These are phyloP conservation scores for Latrodectus elegans DNA, from an alignment of 2,888 invertebrate species.

Conservation along the genomic window DNA sequence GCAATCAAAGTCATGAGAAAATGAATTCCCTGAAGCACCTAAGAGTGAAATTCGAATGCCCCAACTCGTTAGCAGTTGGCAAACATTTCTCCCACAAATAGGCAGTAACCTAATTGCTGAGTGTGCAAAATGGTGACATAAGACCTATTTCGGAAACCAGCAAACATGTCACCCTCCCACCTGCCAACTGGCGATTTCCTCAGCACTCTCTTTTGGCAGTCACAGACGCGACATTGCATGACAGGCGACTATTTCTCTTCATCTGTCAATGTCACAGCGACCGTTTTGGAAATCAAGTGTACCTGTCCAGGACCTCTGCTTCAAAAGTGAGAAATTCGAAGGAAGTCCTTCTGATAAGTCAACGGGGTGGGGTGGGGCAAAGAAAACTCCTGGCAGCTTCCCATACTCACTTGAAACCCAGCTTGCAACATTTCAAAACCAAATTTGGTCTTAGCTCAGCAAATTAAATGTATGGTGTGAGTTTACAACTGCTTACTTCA, in stretches of 20 bases:
- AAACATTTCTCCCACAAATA: too few relatives aligned
- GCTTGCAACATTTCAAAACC: neutral
- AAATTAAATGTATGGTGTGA: neutral
- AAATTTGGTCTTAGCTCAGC: neutral
- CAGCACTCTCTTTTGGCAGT: neutral
- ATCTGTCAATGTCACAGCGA: conserved; percentile 48
- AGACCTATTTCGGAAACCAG: neutral
- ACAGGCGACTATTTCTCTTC: conserved; percentile 33
- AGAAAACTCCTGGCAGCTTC: neutral
- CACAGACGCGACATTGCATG: conserved; percentile 37
- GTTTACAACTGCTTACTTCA: too few relatives aligned
- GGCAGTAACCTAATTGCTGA: neutral
- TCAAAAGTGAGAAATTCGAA: neutral
- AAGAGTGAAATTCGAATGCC: too few relatives aligned
- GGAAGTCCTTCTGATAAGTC: neutral
- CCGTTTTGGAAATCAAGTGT: neutral
- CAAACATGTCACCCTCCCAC: neutral
- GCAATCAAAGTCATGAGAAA: too few relatives aligned
- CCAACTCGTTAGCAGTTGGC: too few relatives aligned
- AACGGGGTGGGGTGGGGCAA: neutral
- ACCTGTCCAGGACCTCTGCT: neutral
- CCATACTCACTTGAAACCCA: neutral
- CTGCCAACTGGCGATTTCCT: neutral
- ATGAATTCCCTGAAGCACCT: too few relatives aligned
- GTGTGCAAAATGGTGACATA: neutral